Conservation (phyloP, 2,113 vertebrate genomes). For the Globicephala melas region DNA sequence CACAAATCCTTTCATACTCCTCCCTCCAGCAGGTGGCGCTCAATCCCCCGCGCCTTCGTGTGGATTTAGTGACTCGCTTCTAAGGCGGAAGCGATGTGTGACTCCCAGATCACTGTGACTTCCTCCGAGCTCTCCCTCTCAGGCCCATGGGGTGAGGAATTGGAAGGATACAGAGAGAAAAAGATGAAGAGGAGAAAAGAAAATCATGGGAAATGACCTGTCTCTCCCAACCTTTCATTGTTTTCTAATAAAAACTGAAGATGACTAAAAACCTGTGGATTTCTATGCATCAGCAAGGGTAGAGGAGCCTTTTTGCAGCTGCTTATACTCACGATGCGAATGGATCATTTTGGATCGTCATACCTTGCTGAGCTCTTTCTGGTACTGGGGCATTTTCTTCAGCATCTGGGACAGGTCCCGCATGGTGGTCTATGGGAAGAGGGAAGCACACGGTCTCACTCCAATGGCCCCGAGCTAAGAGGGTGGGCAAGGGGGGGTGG, state of each 20-base stretch:
- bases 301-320: background rate
- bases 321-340: too few relatives aligned
- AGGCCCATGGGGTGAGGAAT: background rate
- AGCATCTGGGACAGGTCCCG: conserved; percentile 98
- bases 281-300: rapidly evolving
- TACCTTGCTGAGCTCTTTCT: conserved; percentile 99
- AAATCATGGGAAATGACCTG: background rate
- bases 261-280: background rate
- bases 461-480: background rate
- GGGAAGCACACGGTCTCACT: background rate
- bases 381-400: conserved; percentile 99
- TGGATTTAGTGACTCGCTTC: background rate
- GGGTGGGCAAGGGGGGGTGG: background rate
- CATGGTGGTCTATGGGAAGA: conserved; percentile 91
- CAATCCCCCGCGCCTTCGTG: background rate
- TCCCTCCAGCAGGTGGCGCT: background rate
- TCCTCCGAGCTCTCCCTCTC: background rate
- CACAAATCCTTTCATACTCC: background rate
- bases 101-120: background rate
- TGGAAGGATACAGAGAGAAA: background rate
- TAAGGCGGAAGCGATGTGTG: background rate
- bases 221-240: background rate
- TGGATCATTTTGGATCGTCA: rapidly evolving
- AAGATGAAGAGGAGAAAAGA: background rate
- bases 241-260: background rate